phyloP scores from a whole-genome alignment of 2,113 vertebrate genomes.

The Apteryx mantelli region DNA sequence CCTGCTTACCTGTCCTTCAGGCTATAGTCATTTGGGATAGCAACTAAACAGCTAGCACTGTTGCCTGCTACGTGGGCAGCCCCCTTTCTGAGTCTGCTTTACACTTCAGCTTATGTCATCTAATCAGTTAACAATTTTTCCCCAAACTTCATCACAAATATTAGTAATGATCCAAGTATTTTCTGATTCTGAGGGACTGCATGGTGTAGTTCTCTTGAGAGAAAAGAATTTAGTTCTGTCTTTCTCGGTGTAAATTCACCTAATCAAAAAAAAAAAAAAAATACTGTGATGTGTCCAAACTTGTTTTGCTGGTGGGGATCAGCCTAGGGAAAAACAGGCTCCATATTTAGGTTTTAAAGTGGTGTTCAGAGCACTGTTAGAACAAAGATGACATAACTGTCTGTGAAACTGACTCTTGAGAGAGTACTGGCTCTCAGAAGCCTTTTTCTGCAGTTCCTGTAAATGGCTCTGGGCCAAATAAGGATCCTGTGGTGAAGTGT shows the following conservation, averaged over 20 bases:
- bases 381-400: neutral
- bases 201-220: neutral
- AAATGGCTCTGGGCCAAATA: neutral
- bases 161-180: neutral
- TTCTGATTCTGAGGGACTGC: neutral
- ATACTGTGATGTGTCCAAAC: neutral
- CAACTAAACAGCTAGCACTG: neutral
- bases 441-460: neutral
- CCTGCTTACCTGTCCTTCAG: neutral
- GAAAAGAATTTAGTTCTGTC: neutral
- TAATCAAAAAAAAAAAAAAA: neutral
- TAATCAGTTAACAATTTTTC: neutral
- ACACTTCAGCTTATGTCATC: rapidly evolving
- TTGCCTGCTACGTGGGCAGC: neutral
- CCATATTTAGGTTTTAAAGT: neutral
- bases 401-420: neutral
- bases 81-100: neutral
- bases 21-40: neutral
- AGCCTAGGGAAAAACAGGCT: neutral
- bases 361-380: neutral
- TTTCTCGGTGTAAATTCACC: neutral
- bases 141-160: neutral
- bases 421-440: neutral
- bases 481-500: neutral
- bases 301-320: neutral